Percentiles rank a stretch among this genome's conserved stretches.
These are phyloP conservation scores for Balanococcus diminutus DNA, from an alignment of 2,888 invertebrate species.

Conservation along the genomic window DNA sequence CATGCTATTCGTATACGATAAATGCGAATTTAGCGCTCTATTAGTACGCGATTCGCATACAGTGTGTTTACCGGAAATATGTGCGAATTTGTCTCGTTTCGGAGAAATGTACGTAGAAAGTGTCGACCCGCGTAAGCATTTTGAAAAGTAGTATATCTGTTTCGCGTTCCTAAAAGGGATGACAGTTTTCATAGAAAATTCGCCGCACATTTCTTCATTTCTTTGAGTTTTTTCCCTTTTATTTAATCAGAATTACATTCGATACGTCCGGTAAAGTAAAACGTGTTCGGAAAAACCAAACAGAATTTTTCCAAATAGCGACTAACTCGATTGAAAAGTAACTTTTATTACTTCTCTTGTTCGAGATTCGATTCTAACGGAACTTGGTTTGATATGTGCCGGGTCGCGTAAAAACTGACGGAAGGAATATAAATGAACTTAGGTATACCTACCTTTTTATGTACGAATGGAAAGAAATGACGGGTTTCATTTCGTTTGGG, in stretches of 20 bases:
- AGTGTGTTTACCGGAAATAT: not conserved
- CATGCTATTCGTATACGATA: too few relatives aligned
- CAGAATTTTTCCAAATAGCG: conserved; percentile 40
- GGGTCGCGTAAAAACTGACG: conserved; percentile 36
- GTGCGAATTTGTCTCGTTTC: not conserved
- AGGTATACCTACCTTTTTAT: not conserved
- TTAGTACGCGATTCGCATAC: too few relatives aligned
- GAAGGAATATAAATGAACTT: not conserved
- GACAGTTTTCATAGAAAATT: conserved; percentile 38
- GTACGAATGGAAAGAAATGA: not conserved
- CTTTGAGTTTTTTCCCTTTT: conserved; percentile 20
- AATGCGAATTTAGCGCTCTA: too few relatives aligned
- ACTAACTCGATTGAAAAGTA: conserved; percentile 53
- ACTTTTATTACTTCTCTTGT: conserved; percentile 50
- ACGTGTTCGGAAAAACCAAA: conserved; percentile 33
- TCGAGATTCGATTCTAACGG: conserved; percentile 36
- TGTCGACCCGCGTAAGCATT: not conserved
- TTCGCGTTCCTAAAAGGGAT: not conserved
- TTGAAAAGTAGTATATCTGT: not conserved
- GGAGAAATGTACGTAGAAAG: not conserved
- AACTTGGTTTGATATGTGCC: not conserved
- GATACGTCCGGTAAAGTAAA: conserved; percentile 46
- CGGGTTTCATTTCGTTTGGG: not conserved
- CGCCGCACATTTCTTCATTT: conserved; percentile 32
- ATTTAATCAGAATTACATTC: conserved; percentile 51